Evolutionary conservation across 2,888 invertebrate genomes (phyloP), one percentile per base, ranked within the genome.

Genomic region (Polietes domitor): DNA sequence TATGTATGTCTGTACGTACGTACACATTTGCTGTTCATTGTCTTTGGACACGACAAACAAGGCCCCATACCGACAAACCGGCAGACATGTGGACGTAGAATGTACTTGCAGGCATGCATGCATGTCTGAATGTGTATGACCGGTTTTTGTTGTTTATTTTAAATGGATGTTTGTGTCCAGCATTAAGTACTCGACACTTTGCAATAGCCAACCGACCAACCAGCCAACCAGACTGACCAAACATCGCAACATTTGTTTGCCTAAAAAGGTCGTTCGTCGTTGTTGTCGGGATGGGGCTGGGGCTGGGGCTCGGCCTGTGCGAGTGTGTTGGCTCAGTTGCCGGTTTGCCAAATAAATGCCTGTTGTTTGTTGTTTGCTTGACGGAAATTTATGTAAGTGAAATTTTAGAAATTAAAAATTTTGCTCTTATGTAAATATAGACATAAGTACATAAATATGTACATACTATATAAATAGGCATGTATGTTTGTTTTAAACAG

Each of bases 301-400:
- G n/a, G n/a, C n/a, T 68, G 41, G 53, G 7, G 17, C 53, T 37
- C n/a, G n/a, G 7, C 47, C n/a, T 55, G 12, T 32, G 10, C 28
- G 41, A 21, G 68, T 26, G 19, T n/a, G 43, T 12, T 41, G 50
- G 76, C n/a, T 65, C 50, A n/a, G 50, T 26, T 12, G 10, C n/a
- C 19, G 50, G 73, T 47, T 15, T 43, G 70, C 43, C 32, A 47
- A 32, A 12, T 76, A 75, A n/a, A 43, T n/a, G n/a, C n/a, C 61
- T 79, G 6, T 55, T 19, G 47, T n/a, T 77, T 47, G 73, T 74
- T 77, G 65, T 41, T 41, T 58, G 53, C 26, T 68, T 41, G 37
- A 26, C 24, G 24, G 58, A 76, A 32, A 70, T 70, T 77, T 58
- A 71, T 65, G 41, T 75, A 73, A 76, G 78, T 71, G 53, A 79